Evolutionary conservation across 2,888 invertebrate species (phyloP).

Genomic region (Cheilosia vulpina): DNA sequence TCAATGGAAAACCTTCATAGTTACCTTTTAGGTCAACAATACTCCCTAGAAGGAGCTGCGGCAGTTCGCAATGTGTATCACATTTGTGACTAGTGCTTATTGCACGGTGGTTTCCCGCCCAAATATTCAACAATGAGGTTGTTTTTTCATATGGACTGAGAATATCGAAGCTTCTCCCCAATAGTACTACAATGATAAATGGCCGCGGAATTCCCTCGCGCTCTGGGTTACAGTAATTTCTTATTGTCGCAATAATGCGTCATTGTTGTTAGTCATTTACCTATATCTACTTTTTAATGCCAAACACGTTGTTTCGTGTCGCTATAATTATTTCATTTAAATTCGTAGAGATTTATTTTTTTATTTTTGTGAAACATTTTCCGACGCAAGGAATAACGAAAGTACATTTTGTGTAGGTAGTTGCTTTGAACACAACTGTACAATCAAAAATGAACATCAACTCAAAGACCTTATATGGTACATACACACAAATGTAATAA

Average conservation of each 20-base stretch:
- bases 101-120: neutral
- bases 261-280: slow-evolving; percentile 16
- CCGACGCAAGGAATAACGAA: neutral
- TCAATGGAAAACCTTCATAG: no score
- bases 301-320: neutral
- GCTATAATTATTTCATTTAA: neutral
- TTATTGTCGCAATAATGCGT: slow-evolving; percentile 16
- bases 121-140: no score
- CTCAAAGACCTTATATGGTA: neutral
- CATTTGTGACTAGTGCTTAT: neutral
- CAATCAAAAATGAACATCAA: neutral
- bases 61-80: no score
- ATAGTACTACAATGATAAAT: neutral
- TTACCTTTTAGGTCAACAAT: no score
- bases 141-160: no score
- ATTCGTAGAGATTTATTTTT: neutral
- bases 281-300: neutral
- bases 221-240: neutral
- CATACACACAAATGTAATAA: neutral
- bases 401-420: neutral
- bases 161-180: no score
- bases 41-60: no score
- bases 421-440: slow-evolving; percentile 10
- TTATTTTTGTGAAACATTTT: neutral
- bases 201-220: slow-evolving; percentile 12